phyloP scores from a whole-genome alignment of 1,140 invertebrate genomes.

The Drosophila nasuta region DNA sequence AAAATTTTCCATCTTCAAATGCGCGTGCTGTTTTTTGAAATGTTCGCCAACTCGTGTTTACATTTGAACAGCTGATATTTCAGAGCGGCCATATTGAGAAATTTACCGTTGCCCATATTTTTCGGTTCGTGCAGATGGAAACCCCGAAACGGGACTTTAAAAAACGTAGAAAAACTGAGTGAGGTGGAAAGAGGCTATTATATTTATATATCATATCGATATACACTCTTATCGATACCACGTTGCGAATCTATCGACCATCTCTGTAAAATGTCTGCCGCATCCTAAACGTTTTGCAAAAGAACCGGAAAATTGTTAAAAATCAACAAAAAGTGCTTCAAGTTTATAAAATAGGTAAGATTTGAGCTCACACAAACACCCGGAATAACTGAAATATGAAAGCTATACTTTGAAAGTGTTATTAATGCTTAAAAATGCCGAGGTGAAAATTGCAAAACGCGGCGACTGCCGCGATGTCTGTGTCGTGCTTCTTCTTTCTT shows the following conservation, averaged over 20 bases:
- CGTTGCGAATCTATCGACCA: constrained; percentile 13
- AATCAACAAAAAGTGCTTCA: constrained; percentile 38
- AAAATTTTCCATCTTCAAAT: too few relatives aligned
- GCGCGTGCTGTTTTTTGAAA: too few relatives aligned
- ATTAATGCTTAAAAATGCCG: constrained; percentile 18
- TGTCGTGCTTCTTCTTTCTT: constrained; percentile 40
- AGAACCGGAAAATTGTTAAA: constrained; percentile 59
- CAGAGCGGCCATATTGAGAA: too few relatives aligned
- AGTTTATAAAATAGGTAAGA: constrained; percentile 50
- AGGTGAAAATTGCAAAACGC: constrained; percentile 61
- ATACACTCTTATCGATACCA: constrained; percentile 25
- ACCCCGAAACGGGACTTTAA: too few relatives aligned
- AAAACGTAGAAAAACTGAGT: too few relatives aligned
- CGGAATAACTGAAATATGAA: background rate
- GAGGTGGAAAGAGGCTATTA: too few relatives aligned
- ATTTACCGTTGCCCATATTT: too few relatives aligned
- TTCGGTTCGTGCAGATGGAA: too few relatives aligned
- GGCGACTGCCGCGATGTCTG: constrained; percentile 54
- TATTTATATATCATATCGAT: too few relatives aligned
- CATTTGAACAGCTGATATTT: too few relatives aligned
- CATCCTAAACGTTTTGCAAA: constrained; percentile 73
- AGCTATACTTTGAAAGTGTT: background rate
- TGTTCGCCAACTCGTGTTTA: too few relatives aligned
- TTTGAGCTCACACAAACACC: background rate
- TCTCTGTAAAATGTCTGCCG: constrained; percentile 73